Base-by-base conservation (phyloP, 2,888 invertebrate genomes). In the Allygus modestus region DNA sequence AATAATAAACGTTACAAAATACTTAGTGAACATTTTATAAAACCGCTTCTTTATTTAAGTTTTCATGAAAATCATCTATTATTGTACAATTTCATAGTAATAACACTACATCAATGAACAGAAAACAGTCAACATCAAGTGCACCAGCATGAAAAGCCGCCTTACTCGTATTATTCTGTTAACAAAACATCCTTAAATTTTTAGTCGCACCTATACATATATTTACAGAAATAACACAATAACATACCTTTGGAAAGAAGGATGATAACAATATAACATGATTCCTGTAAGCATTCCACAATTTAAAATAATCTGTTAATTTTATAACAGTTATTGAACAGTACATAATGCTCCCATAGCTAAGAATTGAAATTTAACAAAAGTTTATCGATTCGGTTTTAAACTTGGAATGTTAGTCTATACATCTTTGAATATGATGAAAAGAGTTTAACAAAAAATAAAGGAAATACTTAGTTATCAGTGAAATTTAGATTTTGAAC, bases 71-170 rank as follows among this genome's bases (percentile, higher is more conserved):
- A 77, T 77, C 2, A 77, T 77, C 77, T 20, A 41, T 46, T 77
- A 77, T 77, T 77, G 77, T 77, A 77, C 77, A 77, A 77, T 51
- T 77, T 46, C 20, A 77, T 77, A 51, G 26, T 77, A 51, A 73
- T 51, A 77, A 77, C 77, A 77, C 77, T 77, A 77, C 77, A 77
- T 77, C 77, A 26, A 77, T 51, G 28, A 77, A 77, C 77, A 77
- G 54, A 77, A 77, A 46, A 73, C 73, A 73, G 46, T 77, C 77
- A 77, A 77, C 77, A 77, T 77, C 51, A 73, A 73, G 73, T 23
- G 73, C 20, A 23, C 37, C 33, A 43, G 73, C 15, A 0, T 43
- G 26, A 23, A 23, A 37, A 41, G 43, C 33, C 43, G 23, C 12
- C 73, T 73, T 43, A 33, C 73, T 73, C 73, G n/a, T 26, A 73